These are phyloP conservation scores for Rostratula benghalensis DNA, from an alignment of 2,113 vertebrate genomes.

Conservation along the genomic window DNA sequence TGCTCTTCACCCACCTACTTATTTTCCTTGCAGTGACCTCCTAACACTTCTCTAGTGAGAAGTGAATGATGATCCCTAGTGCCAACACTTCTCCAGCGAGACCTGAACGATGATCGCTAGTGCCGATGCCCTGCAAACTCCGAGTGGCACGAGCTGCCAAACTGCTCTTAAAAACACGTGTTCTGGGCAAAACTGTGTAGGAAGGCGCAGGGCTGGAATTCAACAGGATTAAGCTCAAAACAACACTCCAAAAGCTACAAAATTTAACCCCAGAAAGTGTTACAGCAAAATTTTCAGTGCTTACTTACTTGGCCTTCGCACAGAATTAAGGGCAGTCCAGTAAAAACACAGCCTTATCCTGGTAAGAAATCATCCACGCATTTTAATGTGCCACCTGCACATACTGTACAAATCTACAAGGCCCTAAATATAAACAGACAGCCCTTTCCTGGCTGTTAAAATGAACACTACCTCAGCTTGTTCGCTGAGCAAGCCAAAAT, in stretches of 20 bases:
- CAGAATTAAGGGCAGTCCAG: conserved; percentile 5
- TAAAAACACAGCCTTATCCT: conserved; percentile 61
- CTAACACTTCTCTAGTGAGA: background rate
- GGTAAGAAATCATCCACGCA: conserved; percentile 1
- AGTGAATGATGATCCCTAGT: background rate
- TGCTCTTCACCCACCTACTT: background rate
- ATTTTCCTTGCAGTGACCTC: background rate
- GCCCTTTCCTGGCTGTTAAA: conserved; percentile 65
- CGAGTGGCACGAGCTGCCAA: background rate
- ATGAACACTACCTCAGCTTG: conserved; percentile 74
- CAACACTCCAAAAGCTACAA: background rate
- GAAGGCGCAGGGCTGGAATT: background rate
- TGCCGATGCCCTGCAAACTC: background rate
- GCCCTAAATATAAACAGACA: conserved; percentile 64
- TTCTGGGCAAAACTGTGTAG: background rate
- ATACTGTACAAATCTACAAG: conserved; percentile 13
- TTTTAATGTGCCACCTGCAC: conserved; percentile 71
- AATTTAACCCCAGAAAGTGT: background rate
- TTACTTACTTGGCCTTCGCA: background rate
- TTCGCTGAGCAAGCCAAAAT: conserved; percentile 57
- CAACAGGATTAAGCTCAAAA: background rate
- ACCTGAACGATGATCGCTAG: background rate
- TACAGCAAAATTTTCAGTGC: background rate
- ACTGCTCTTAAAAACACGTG: background rate
- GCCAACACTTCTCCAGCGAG: background rate